phyloP scores from a whole-genome alignment of 1,140 invertebrate species.

The Oreohelix idahoensis region DNA sequence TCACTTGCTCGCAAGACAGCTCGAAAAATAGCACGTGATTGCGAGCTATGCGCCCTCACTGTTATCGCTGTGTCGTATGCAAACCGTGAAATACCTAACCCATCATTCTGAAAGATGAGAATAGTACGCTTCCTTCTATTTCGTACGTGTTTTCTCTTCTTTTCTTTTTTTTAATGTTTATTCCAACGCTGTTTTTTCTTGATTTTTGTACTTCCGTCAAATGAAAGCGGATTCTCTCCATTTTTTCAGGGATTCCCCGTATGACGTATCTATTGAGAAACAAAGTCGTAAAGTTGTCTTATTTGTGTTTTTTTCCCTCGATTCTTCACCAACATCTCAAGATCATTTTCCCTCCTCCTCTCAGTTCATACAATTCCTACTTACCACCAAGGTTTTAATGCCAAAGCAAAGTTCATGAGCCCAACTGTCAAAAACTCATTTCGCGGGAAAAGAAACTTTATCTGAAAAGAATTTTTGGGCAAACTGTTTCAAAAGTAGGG shows the following conservation, averaged over 20 bases:
- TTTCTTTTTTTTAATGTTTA: background rate
- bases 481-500: background rate
- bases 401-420: background rate
- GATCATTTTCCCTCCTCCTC: background rate
- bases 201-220: background rate
- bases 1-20: background rate
- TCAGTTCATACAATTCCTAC: background rate
- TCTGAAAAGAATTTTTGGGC: background rate
- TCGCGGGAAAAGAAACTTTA: background rate
- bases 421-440: slow-evolving; percentile 6
- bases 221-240: no score
- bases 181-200: background rate
- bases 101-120: background rate
- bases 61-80: slow-evolving; percentile 12
- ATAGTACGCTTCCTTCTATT: background rate
- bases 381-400: background rate
- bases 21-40: slow-evolving; percentile 21
- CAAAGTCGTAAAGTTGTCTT: background rate
- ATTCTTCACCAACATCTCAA: background rate
- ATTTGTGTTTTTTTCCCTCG: background rate
- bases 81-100: slow-evolving; percentile 26
- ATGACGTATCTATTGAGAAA: background rate
- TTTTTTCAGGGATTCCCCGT: no score
- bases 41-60: background rate
- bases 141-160: background rate